Conservation (phyloP, 2,797 vertebrate species). For the Glossophaga mutica region DNA sequence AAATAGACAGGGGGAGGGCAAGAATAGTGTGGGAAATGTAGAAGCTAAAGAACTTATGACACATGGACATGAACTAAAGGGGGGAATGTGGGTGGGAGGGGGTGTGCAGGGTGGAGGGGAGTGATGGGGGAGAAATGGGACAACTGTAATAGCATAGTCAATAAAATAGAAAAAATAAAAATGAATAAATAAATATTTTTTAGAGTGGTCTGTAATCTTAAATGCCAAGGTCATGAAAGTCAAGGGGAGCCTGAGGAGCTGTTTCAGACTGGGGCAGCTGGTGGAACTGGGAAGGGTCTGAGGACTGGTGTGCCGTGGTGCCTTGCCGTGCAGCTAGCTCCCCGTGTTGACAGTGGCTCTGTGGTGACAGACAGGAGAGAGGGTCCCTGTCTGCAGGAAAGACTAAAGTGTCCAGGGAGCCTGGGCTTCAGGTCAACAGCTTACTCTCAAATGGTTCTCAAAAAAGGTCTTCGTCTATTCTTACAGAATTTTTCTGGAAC, state of each 20-base stretch:
- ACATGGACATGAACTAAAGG: no score
- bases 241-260: neutral
- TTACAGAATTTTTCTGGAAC: neutral
- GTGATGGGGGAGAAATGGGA: no score
- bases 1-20: no score
- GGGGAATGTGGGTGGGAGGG: no score
- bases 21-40: no score
- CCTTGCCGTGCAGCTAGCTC: accelerated
- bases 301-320: neutral
- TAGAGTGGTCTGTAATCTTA: neutral
- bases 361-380: neutral
- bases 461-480: neutral
- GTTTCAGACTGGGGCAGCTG: neutral
- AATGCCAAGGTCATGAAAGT: neutral
- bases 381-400: neutral
- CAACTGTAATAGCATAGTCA: no score
- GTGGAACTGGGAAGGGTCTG: neutral
- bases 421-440: neutral
- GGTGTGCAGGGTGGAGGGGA: no score
- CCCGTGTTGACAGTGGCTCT: neutral
- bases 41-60: no score
- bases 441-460: neutral
- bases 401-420: neutral
- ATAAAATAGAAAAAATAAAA: no score
- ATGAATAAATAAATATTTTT: neutral